Conservation (phyloP, 2,888 invertebrate species). For the Toxonevra muliebris region DNA sequence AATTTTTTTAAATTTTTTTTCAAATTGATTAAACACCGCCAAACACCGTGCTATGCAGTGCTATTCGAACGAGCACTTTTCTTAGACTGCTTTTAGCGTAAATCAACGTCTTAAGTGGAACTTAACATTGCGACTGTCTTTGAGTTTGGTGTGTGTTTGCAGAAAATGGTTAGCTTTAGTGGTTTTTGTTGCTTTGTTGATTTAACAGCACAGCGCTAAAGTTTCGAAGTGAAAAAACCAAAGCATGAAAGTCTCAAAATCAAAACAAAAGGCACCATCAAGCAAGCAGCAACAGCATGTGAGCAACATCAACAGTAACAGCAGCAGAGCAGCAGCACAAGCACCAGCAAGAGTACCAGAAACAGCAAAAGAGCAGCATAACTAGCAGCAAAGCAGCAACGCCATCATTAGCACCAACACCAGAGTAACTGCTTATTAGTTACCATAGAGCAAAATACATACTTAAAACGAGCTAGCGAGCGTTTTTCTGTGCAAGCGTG, state of each 20-base stretch:
- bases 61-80: slow-evolving; percentile 59
- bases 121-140: slow-evolving; percentile 36
- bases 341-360: slow-evolving; percentile 18
- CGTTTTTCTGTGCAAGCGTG: no score
- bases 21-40: slow-evolving; percentile 20
- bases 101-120: slow-evolving; percentile 50
- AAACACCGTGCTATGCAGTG: slow-evolving; percentile 50
- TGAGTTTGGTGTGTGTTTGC: no score
- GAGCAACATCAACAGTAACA: slow-evolving; percentile 1
- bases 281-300: background rate
- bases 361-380: slow-evolving; percentile 12
- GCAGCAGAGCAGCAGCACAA: slow-evolving; percentile 5
- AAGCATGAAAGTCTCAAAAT: slow-evolving; percentile 11
- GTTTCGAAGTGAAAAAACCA: slow-evolving; percentile 22
- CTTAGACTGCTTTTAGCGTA: slow-evolving; percentile 53
- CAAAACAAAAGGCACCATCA: background rate
- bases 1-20: slow-evolving; percentile 27
- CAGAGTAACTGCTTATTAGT: no score
- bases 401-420: no score
- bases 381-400: no score
- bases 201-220: slow-evolving; percentile 10
- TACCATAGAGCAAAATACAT: no score
- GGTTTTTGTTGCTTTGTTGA: background rate
- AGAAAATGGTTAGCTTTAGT: no score
- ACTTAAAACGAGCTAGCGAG: no score